Conservation (phyloP, 1,140 invertebrate species). For the Metopolophium dirhodum region DNA sequence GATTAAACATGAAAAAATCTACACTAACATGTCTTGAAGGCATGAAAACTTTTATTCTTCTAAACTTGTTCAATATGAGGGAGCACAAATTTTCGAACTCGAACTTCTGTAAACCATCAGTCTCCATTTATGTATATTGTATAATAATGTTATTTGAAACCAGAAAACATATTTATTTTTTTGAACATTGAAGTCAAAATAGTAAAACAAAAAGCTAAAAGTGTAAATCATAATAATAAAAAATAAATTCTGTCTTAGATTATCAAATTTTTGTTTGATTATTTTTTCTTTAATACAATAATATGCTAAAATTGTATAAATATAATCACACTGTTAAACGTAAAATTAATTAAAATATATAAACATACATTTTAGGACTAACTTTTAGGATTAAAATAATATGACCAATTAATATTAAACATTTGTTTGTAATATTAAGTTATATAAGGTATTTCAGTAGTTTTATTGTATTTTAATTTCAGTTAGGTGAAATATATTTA, state of each 20-base stretch:
- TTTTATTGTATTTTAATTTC: background rate
- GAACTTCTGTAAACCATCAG: slow-evolving; percentile 25
- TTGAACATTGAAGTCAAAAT: background rate
- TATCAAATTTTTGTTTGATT: background rate
- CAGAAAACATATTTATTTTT: background rate
- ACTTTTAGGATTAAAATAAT: background rate
- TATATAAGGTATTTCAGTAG: too few species aligned
- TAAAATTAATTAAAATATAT: background rate
- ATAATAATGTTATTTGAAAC: slow-evolving; percentile 29
- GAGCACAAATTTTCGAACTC: slow-evolving; percentile 3
- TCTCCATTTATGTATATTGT: slow-evolving; percentile 39
- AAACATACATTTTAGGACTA: background rate
- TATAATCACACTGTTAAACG: background rate
- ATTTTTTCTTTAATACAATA: background rate
- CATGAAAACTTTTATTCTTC: slow-evolving; percentile 48
- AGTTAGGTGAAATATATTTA: background rate
- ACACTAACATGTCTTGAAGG: slow-evolving; percentile 15
- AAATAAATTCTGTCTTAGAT: too few species aligned
- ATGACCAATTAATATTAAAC: background rate
- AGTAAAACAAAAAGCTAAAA: background rate
- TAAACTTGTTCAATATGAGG: slow-evolving; percentile 50
- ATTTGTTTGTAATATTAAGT: background rate
- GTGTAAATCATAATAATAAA: too few species aligned
- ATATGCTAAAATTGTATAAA: background rate
- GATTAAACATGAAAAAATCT: slow-evolving; percentile 39